Percentiles rank a stretch among this genome's conserved stretches.
phyloP scores from a whole-genome alignment of 1,140 invertebrate species.

The Leptopilina boulardi region DNA sequence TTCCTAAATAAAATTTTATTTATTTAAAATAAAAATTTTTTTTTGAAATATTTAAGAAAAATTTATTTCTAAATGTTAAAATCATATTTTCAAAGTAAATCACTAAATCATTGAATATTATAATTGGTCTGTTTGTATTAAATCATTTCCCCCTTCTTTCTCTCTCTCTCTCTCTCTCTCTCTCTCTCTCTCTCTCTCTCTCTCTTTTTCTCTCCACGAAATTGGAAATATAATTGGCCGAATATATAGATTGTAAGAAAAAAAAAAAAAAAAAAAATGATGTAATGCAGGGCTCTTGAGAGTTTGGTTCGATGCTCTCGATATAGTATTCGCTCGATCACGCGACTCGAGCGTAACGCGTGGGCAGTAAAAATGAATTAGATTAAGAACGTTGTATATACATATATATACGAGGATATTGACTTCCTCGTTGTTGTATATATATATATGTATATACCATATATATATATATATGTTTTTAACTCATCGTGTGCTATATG shows the following conservation, averaged over 20 bases:
- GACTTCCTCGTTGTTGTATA: slow-evolving; percentile 28
- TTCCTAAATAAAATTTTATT: no score
- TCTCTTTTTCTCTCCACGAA: no score
- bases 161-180: no score
- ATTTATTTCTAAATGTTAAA: no score
- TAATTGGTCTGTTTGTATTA: no score
- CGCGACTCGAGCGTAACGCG: slow-evolving; percentile 27
- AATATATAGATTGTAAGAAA: slow-evolving; percentile 10
- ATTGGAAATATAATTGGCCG: background rate
- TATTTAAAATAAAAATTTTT: no score
- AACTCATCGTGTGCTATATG: slow-evolving; percentile 15
- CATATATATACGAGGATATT: slow-evolving; percentile 33
- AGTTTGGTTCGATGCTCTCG: slow-evolving; percentile 21
- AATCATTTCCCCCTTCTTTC: no score
- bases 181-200: no score
- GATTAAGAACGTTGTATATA: slow-evolving; percentile 28
- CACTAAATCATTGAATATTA: no score
- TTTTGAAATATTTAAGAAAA: no score
- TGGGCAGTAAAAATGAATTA: slow-evolving; percentile 33
- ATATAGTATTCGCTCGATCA: slow-evolving; percentile 31
- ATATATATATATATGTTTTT: no score
- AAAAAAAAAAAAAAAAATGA: background rate
- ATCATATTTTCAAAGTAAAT: no score
- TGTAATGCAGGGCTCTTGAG: slow-evolving; percentile 4
- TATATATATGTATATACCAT: background rate